Evolutionary conservation across 2,888 invertebrate species (phyloP).

Genomic region (Eugnorisma glareosa): DNA sequence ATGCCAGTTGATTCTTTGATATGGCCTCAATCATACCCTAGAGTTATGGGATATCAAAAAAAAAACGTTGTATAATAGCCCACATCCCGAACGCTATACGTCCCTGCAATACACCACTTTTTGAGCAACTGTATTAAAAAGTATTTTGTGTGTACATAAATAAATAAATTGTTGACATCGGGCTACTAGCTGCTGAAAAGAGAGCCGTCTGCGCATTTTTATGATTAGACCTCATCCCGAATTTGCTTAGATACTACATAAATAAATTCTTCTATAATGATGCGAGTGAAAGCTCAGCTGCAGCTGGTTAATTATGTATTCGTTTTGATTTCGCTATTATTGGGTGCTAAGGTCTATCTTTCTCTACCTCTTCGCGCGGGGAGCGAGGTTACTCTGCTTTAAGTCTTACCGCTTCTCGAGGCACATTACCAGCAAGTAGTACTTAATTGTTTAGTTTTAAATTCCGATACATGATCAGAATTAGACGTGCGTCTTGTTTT

Average conservation of each 20-base stretch:
- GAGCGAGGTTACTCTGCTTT: conserved; percentile 33
- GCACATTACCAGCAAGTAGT: conserved; percentile 39
- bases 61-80: too few species aligned
- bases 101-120: too few species aligned
- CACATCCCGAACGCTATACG: too few species aligned
- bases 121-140: too few species aligned
- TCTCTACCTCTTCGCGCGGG: conserved; percentile 15
- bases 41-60: too few species aligned
- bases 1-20: too few species aligned
- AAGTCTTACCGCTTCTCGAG: conserved; percentile 32
- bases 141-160: too few species aligned
- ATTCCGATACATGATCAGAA: background rate
- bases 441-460: background rate
- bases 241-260: too few species aligned
- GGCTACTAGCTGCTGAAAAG: background rate
- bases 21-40: too few species aligned
- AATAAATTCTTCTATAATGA: background rate
- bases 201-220: too few species aligned
- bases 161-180: conserved; percentile 12
- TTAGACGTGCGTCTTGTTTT: background rate
- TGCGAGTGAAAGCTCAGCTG: background rate
- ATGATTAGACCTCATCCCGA: too few species aligned
- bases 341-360: conserved; percentile 23
- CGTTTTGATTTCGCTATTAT: background rate
- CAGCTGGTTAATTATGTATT: background rate